These are phyloP conservation scores for Venturia canescens DNA, from an alignment of 1,140 invertebrate genomes.

Conservation along the genomic window DNA sequence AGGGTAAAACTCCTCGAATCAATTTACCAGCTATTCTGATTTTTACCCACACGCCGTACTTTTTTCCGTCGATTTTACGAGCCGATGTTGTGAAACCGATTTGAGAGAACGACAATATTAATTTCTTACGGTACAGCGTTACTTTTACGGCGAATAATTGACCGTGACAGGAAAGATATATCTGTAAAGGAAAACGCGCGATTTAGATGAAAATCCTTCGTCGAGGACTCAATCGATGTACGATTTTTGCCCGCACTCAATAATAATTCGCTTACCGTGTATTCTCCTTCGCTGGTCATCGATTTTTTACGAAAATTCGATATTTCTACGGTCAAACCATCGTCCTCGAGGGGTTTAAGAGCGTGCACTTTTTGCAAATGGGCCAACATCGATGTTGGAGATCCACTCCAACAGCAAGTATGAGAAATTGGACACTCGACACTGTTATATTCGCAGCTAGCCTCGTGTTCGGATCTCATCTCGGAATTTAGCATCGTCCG, in stretches of 20 bases:
- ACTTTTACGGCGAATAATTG: constrained; percentile 59
- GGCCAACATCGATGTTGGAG: background rate
- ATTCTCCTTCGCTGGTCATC: constrained; percentile 47
- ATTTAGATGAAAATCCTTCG: too few species aligned
- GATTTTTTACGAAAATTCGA: constrained; percentile 54
- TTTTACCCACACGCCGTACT: constrained; percentile 39
- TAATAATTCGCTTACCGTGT: constrained; percentile 53
- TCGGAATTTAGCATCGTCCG: constrained; percentile 7
- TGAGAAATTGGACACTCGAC: constrained; percentile 20
- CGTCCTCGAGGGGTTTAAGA: constrained; percentile 46
- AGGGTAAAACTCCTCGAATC: constrained; percentile 26
- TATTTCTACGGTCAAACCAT: constrained; percentile 51
- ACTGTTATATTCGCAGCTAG: background rate
- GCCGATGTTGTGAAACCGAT: constrained; percentile 45
- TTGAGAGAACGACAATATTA: constrained; percentile 52
- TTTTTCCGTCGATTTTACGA: constrained; percentile 25
- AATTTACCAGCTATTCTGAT: background rate
- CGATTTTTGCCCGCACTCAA: background rate
- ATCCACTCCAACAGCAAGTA: constrained; percentile 17
- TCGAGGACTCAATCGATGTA: too few species aligned
- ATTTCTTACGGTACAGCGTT: constrained; percentile 39
- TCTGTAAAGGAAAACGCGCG: constrained; percentile 47
- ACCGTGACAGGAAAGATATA: constrained; percentile 57
- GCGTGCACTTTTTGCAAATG: constrained; percentile 16
- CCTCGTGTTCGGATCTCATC: constrained; percentile 18